Evolutionary conservation across 2,888 invertebrate species (phyloP), one percentile per base, ranked within the genome.

Genomic region (Ophion ellenae): DNA sequence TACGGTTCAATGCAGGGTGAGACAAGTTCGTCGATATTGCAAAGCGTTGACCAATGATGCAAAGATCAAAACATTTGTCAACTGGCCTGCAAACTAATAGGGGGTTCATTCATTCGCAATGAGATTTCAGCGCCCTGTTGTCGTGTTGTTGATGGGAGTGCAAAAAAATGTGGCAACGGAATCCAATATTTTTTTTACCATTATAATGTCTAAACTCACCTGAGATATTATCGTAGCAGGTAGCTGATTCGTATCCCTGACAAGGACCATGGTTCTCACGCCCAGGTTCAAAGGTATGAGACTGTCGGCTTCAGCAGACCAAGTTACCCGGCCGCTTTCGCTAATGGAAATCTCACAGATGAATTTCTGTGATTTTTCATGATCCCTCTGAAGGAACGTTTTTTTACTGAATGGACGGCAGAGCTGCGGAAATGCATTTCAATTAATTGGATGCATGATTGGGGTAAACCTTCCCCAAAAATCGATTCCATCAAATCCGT

Each of bases 231-330:
- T 96, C 36, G 97, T 97, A 0, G 98, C 97, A 0, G 97, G 97
- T 77, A 98, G 95, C 92, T 98, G 98, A 91, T 97, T 96, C 2
- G 97, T 97, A 94, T 99, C 98, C 0, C 98, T 98, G 47, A 98
- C 97, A 87, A 87, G 95, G 61, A 98, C 96, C 71, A 98, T 94
- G 77, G 96, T 97, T 69, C 95, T 96, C 5, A 97, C 96, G 76
- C 96, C 96, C 87, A 97, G 96, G 91, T 96, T 95, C 69, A 98
- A 95, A 0, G 98, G 98, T 87, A 98, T 96, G 87, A 98, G 94
- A 2, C 96, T 96, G 94, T 98, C 98, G 1, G 97, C 96, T 93
- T 99, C 99, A 59, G 96, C 96, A 88, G 97, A 97, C 92, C 98
- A 98, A 0, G 97, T 97, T 9, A 98, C 98, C 36, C 89, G 85